A percentile compares a stretch with the other conserved stretches of the same genome.
Conservation (phyloP, 2,888 invertebrate genomes). For the Melieria crassipennis region DNA sequence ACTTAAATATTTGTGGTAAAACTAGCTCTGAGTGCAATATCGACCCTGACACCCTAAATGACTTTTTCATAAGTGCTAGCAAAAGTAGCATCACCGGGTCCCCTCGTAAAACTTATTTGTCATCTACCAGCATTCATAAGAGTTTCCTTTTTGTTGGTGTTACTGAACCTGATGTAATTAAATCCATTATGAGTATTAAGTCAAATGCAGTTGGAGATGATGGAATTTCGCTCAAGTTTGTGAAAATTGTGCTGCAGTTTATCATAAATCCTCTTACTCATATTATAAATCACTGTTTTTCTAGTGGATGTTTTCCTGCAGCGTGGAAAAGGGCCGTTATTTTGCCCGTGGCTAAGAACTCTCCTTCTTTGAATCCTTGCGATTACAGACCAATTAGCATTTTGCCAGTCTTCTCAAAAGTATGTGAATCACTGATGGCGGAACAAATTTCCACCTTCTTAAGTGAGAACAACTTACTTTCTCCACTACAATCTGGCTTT, state of each 20-base stretch:
- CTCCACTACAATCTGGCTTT: slow-evolving; percentile 17
- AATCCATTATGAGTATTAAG: too few species aligned
- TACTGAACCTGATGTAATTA: too few species aligned
- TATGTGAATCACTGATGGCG: slow-evolving; percentile 10
- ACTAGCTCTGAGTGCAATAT: not conserved
- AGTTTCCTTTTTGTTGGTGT: too few species aligned
- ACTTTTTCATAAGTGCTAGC: too few species aligned
- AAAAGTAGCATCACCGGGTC: too few species aligned
- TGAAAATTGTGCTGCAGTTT: too few species aligned
- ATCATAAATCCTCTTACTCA: too few species aligned
- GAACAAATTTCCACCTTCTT: not conserved
- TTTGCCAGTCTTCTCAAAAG: not conserved
- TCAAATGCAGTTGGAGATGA: too few species aligned
- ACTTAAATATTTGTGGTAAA: not conserved
- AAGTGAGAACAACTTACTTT: not conserved
- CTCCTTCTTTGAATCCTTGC: not conserved
- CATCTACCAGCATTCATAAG: too few species aligned
- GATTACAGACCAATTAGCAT: slow-evolving; percentile 11
- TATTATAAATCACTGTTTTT: too few species aligned
- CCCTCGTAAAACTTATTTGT: too few species aligned
- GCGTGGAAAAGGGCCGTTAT: slow-evolving; percentile 5
- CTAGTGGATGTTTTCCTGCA: not conserved
- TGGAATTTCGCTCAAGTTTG: too few species aligned
- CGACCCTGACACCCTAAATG: slow-evolving; percentile 12
- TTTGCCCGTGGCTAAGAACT: not conserved